Percentiles rank a stretch among this genome's conserved stretches.
These are phyloP conservation scores for Asteroscopus sphinx DNA, from an alignment of 2,888 invertebrate species.

Conservation along the genomic window DNA sequence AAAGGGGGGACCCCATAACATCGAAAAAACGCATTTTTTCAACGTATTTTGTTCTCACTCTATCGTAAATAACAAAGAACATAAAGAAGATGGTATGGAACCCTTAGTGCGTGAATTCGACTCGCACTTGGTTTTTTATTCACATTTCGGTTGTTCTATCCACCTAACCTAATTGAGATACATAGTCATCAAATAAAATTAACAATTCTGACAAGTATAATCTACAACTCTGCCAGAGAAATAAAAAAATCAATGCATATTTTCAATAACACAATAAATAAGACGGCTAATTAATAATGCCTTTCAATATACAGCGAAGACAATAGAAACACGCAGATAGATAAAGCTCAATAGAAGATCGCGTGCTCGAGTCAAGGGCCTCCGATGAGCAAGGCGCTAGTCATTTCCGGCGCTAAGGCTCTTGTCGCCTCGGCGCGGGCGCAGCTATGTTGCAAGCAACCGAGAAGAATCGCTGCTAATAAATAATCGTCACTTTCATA, in stretches of 20 bases:
- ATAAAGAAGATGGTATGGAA: too few species aligned
- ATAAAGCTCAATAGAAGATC: conserved; percentile 61
- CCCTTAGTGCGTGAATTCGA: too few species aligned
- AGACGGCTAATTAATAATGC: conserved; percentile 46
- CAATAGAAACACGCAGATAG: conserved; percentile 53
- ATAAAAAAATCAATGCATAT: not conserved
- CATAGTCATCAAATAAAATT: too few species aligned
- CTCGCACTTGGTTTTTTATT: too few species aligned
- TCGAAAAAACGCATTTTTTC: too few species aligned
- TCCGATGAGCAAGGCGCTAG: conserved; percentile 76
- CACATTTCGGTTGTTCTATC: too few species aligned
- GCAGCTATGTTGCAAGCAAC: conserved; percentile 75
- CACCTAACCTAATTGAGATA: too few species aligned
- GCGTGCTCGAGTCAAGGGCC: conserved; percentile 72
- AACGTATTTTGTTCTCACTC: too few species aligned
- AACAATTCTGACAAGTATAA: too few species aligned
- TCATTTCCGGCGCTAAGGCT: conserved; percentile 82
- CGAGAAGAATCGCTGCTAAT: conserved; percentile 84
- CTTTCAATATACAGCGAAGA: conserved; percentile 40
- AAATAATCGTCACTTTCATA: conserved; percentile 85
- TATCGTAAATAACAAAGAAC: too few species aligned
- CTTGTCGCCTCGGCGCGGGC: conserved; percentile 47
- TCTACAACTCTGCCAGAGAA: too few species aligned
- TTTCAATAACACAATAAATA: conserved; percentile 37
- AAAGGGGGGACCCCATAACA: too few species aligned